Evolutionary conservation across 2,113 vertebrate species (phyloP), one percentile per base, ranked within the genome.

Genomic region (Gulo gulo): DNA sequence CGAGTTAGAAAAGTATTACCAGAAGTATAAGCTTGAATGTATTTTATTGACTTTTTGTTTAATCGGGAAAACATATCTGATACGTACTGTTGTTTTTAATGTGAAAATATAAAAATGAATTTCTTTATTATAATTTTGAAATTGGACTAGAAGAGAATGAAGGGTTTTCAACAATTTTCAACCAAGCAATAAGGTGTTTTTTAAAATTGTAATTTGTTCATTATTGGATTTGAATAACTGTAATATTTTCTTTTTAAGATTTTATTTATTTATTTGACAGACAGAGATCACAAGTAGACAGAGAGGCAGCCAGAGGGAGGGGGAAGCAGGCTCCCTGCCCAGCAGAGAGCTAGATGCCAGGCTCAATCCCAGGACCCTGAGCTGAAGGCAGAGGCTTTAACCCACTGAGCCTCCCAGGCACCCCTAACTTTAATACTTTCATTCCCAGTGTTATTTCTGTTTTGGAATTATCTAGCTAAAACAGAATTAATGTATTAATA

Each of bases 111-210:
- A 78, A 47, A 78, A 78, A 31, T 31, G 26, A 47, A 42, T 39
- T 24, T 78, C 26, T 88, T 21, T 91, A 42, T 88, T 50, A 45
- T 65, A 94, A 95, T 10, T 23, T 88, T 94, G 67, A 67, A 84
- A 92, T 45, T 69, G 78, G 50, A 73, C 47, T 79, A 57, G 78
- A 93, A 94, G 73, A 84, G 31, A 84, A 91, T 79, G 52, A 78
- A 96, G 93, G 61, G 7, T 89, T 95, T 88, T 69, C 45, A 84
- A 18, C 24, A 45, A 83, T 94, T 92, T 96, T 92, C 20, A 93
- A 79, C 89, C 39, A 80, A 86, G 34, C 31, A 82, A 8, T 87
- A 74, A 55, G 15, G 2, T 84, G 20, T 87, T 94, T 78, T 83
- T 88, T 39, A 61, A 2, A 95, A 63, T 61, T 83, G 55, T 96